These are phyloP conservation scores for Chaetodon auriga DNA, from an alignment of 2,113 vertebrate genomes.

Conservation along the genomic window DNA sequence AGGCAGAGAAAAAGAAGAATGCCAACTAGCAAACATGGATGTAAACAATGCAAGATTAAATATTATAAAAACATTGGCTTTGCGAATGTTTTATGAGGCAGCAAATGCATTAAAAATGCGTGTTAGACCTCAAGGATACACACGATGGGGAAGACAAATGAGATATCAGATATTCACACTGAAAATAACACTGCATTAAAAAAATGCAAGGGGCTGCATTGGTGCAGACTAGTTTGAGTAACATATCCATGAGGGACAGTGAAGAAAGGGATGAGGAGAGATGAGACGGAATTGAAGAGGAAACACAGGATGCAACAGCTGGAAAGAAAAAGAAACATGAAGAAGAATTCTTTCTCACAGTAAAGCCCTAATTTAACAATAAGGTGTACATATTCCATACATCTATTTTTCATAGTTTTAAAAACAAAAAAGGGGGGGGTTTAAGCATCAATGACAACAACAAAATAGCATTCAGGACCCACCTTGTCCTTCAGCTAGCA, in stretches of 20 bases:
- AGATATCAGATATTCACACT: neutral
- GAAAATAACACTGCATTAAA: neutral
- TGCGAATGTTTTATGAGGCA: no score
- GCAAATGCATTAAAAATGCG: neutral
- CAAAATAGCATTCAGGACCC: conserved; percentile 78
- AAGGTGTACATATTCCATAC: neutral
- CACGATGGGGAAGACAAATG: neutral
- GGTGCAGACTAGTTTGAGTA: neutral
- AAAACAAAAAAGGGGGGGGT: conserved; percentile 10
- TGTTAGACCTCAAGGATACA: neutral
- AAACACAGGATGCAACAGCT: neutral
- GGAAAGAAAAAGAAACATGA: neutral
- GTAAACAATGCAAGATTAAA: neutral
- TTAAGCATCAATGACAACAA: conserved; percentile 7
- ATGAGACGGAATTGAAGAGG: neutral
- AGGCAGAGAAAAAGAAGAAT: neutral
- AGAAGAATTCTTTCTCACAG: neutral
- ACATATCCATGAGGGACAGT: neutral
- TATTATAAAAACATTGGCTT: no score
- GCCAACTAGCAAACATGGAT: neutral
- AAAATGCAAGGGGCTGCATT: neutral
- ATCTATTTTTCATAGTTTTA: neutral
- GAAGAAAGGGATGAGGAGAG: neutral
- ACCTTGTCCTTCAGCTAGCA: conserved; percentile 89
- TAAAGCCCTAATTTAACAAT: neutral